These are phyloP conservation scores for Molanna angustata DNA, from an alignment of 2,888 invertebrate genomes.

Conservation along the genomic window DNA sequence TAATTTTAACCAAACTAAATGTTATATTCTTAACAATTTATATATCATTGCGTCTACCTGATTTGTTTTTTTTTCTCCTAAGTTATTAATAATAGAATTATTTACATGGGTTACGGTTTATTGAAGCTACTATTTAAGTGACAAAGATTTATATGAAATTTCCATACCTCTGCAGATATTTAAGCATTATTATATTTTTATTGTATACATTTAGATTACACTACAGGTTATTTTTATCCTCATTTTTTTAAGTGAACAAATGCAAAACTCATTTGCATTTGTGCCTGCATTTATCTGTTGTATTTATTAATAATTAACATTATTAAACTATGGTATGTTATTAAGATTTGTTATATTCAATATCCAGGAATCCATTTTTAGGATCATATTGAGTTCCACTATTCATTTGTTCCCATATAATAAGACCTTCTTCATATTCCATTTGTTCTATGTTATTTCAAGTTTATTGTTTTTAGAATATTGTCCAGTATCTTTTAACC, in stretches of 20 bases:
- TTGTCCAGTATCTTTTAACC: too few species aligned
- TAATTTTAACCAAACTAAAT: conserved; percentile 60
- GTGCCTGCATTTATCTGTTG: conserved; percentile 66
- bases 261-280: conserved; percentile 59
- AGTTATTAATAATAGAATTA: conserved; percentile 28
- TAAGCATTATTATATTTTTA: conserved; percentile 21
- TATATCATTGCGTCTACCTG: conserved; percentile 54
- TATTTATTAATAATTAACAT: conserved; percentile 70
- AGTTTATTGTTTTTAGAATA: too few species aligned
- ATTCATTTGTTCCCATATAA: too few species aligned
- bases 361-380: too few species aligned
- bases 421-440: too few species aligned
- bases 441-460: too few species aligned
- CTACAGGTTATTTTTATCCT: not conserved
- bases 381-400: too few species aligned
- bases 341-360: conserved; percentile 38
- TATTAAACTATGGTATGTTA: conserved; percentile 72
- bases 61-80: conserved; percentile 47
- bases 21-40: conserved; percentile 51
- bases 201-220: not conserved
- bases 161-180: conserved; percentile 43
- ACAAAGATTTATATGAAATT: conserved; percentile 31
- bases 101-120: conserved; percentile 53
- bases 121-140: conserved; percentile 32
- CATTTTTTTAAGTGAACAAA: conserved; percentile 37